phyloP scores from a whole-genome alignment of 1,140 invertebrate species.

The Chironomus tepperi region DNA sequence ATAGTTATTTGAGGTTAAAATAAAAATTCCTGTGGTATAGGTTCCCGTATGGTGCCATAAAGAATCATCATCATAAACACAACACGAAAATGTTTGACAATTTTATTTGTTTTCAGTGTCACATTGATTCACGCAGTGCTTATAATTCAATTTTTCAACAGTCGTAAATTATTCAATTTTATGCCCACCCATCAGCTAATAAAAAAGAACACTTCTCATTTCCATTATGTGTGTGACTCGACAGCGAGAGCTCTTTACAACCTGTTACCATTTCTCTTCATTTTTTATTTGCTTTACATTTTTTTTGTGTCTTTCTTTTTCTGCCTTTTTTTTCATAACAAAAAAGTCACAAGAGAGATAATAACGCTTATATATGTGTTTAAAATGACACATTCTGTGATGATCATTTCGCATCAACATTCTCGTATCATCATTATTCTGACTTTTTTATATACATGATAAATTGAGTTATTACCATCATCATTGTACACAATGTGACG shows the following conservation, averaged over 20 bases:
- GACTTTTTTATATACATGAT: neutral
- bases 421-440: neutral
- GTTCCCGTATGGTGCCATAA: constrained; percentile 16
- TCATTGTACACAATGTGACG: no score
- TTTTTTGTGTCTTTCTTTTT: no score
- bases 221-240: neutral
- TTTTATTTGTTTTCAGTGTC: constrained; percentile 21
- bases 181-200: constrained; percentile 17
- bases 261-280: neutral
- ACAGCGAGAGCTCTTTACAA: neutral
- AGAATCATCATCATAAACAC: constrained; percentile 18
- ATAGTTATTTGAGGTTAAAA: no score
- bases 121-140: constrained; percentile 7
- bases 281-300: neutral
- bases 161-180: constrained; percentile 22
- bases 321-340: neutral
- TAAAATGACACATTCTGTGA: neutral
- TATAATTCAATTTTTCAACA: constrained; percentile 24
- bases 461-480: neutral
- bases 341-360: neutral
- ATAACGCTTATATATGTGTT: neutral
- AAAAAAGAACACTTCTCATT: neutral
- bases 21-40: no score
- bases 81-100: constrained; percentile 23
- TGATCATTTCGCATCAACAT: neutral